Percentiles rank a stretch among this genome's conserved stretches.
phyloP scores from a whole-genome alignment of 2,888 invertebrate species.

The Macaria notata region DNA sequence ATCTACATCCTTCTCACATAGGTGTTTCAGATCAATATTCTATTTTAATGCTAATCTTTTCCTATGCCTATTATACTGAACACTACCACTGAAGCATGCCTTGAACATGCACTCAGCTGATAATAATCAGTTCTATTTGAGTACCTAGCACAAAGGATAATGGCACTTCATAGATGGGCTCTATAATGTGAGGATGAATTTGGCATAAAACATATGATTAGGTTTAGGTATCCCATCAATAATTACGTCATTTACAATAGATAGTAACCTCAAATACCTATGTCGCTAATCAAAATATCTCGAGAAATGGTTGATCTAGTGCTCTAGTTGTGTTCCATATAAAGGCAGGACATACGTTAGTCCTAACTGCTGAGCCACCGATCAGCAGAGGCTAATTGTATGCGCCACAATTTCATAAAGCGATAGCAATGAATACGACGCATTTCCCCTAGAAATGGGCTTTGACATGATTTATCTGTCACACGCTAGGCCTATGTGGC shows the following conservation, averaged over 20 bases:
- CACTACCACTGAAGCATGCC: slow-evolving; percentile 13
- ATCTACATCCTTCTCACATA: too few relatives aligned
- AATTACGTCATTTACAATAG: slow-evolving; percentile 57
- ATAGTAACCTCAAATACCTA: slow-evolving; percentile 68
- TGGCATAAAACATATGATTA: slow-evolving; percentile 22
- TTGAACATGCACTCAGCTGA: slow-evolving; percentile 11
- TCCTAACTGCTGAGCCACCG: slow-evolving; percentile 5
- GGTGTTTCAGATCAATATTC: slow-evolving; percentile 3
- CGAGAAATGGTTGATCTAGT: slow-evolving; percentile 5
- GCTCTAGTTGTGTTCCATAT: slow-evolving; percentile 10
- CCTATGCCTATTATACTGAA: background rate
- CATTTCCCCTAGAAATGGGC: slow-evolving; percentile 57
- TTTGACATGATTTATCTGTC: slow-evolving; percentile 75
- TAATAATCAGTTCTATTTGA: slow-evolving; percentile 8
- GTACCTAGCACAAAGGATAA: slow-evolving; percentile 13
- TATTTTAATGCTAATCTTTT: slow-evolving; percentile 15
- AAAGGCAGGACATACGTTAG: slow-evolving; percentile 9
- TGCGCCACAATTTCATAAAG: slow-evolving; percentile 23
- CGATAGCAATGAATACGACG: slow-evolving; percentile 53
- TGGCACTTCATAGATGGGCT: background rate
- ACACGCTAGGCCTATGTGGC: slow-evolving; percentile 78
- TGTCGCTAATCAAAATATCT: slow-evolving; percentile 23
- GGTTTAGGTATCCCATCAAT: slow-evolving; percentile 36
- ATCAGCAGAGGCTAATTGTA: slow-evolving; percentile 4
- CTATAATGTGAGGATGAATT: background rate